Percentiles rank a stretch among this genome's conserved stretches.
phyloP scores from a whole-genome alignment of 92 coral and sea anemone species.

The Porites divaricata region DNA sequence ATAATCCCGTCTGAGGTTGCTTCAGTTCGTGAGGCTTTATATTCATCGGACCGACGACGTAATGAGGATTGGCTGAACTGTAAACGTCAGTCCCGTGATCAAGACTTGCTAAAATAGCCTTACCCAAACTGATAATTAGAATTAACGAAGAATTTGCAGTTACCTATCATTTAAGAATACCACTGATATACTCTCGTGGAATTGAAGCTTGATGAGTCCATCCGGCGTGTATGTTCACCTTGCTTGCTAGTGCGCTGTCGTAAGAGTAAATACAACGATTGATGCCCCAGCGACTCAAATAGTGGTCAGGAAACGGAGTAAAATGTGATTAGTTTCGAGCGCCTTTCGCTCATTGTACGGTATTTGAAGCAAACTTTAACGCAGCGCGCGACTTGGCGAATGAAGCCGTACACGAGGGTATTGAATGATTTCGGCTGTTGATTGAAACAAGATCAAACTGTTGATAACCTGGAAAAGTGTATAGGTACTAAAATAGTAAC shows the following conservation, averaged over 20 bases:
- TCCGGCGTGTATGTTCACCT: neutral
- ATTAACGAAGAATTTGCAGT: neutral
- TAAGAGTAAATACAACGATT: neutral
- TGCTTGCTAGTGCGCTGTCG: neutral
- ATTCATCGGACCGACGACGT: neutral
- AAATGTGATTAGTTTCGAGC: neutral
- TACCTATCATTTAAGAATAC: constrained; percentile 6
- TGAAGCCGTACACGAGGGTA: neutral
- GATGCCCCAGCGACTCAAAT: neutral
- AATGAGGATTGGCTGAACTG: neutral
- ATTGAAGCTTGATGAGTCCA: neutral
- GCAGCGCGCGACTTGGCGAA: neutral
- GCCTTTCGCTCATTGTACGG: neutral
- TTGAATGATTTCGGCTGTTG: constrained; percentile 18
- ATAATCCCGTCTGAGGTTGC: neutral
- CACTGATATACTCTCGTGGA: neutral
- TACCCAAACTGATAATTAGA: neutral
- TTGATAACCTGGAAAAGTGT: constrained; percentile 34
- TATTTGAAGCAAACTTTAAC: too few relatives aligned
- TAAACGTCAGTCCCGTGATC: neutral
- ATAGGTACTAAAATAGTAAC: constrained; percentile 32
- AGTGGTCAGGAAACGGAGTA: neutral
- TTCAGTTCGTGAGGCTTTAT: too few relatives aligned
- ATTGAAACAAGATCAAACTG: constrained; percentile 51
- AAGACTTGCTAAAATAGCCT: neutral